phyloP scores from a whole-genome alignment of 2,797 vertebrate species.

The Buphagus erythrorhynchus region DNA sequence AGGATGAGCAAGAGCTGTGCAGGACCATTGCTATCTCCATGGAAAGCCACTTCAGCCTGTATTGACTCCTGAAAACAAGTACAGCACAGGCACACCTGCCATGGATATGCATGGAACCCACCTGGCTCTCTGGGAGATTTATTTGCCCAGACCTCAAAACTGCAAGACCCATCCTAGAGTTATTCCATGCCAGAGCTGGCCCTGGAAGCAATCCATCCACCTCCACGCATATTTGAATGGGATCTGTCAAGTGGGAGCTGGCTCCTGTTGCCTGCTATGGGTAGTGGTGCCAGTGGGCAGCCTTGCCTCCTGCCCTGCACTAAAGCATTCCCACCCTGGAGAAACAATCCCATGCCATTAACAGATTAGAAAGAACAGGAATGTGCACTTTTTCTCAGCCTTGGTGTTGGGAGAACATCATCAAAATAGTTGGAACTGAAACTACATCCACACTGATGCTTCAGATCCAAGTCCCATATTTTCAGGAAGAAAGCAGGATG shows the following conservation, averaged over 20 bases:
- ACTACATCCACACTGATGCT: neutral
- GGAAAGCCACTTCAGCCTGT: neutral
- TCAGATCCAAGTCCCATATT: neutral
- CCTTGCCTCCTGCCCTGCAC: neutral
- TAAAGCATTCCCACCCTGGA: neutral
- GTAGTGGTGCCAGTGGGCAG: neutral
- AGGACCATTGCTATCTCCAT: neutral
- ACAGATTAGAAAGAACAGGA: neutral
- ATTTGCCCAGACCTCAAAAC: neutral
- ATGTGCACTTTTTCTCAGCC: neutral
- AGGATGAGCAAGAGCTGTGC: neutral
- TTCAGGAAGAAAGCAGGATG: neutral
- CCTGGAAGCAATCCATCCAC: neutral
- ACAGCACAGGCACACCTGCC: neutral
- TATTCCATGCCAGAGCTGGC: neutral
- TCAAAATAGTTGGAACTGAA: neutral
- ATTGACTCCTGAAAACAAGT: neutral
- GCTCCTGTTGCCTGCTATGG: fast-evolving
- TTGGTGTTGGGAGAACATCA: neutral
- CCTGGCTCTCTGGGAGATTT: neutral
- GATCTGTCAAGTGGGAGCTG: neutral
- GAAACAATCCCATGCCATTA: neutral
- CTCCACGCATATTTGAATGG: fast-evolving
- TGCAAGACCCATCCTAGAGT: too few species aligned
- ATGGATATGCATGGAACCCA: fast-evolving